Evolutionary conservation across 2,888 invertebrate genomes (phyloP), one percentile per base, ranked within the genome.

Genomic region (Andrena fulva): DNA sequence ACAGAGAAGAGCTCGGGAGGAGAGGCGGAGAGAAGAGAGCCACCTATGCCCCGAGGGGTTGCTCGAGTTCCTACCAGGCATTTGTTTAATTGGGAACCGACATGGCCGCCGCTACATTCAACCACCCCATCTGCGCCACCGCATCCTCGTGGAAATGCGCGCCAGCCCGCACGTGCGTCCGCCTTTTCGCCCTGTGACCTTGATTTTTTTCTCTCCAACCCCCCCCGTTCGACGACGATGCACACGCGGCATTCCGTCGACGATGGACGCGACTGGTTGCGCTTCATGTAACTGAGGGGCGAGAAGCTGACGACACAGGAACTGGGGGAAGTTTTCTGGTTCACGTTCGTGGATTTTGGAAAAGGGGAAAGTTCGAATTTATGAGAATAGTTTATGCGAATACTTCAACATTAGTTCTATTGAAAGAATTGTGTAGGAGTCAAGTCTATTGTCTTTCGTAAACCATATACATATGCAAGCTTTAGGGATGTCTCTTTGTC

Each of bases 21-120:
- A 80, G 83, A 16, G 42, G 42, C 42, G 42, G 42, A 16, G 76
- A 74, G 74, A 69, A 73, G 82, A 82, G 79, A 72, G 54, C 59
- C 66, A 86, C 59, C 82, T 71, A 74, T 87, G 86, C 86, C 82
- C 42, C 85, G 85, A 89, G 88, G 91, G 91, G 89, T 89, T 86
- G 89, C 87, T 90, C 84, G 87, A 85, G 85, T 88, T 89, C 86
- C 86, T 85, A 88, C 75, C 86, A 77, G 88, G 90, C 92, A 90
- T 92, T 92, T 92, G 92, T 92, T 92, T 92, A 92, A 92, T 92
- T 92, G 92, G 90, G 90, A 91, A 90, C 90, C 88, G 90, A 89
- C 86, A 91, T 91, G 90, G 90, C 89, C 87, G 90, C 84, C 84
- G 78, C 27, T 78, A 48, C 77, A 29, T 64, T 73, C 79, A 70